Percentiles rank a stretch among this genome's conserved stretches.
phyloP scores from a whole-genome alignment of 2,888 invertebrate genomes.

The Sarcophaga rosellei region DNA sequence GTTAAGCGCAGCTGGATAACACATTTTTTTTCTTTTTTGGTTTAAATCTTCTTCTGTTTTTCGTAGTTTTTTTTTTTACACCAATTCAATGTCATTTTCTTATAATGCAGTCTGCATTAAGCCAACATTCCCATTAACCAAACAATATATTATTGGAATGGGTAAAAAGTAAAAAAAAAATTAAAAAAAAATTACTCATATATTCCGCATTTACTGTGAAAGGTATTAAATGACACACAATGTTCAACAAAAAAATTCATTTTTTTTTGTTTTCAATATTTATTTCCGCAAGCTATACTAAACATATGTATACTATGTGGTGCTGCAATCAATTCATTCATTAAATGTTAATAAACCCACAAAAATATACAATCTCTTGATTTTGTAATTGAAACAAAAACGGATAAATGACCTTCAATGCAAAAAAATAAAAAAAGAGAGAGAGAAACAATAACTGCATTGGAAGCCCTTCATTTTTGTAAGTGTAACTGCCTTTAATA shows the following conservation, averaged over 20 bases:
- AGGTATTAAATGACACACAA: constrained; percentile 53
- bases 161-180: constrained; percentile 8
- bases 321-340: constrained; percentile 2
- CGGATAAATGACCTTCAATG: constrained; percentile 41
- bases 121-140: constrained; percentile 16
- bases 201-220: constrained; percentile 40
- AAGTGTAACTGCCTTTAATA: constrained; percentile 23
- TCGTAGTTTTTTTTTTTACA: not conserved
- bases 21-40: not conserved
- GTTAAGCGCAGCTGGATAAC: constrained; percentile 20
- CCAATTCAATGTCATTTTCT: constrained; percentile 46
- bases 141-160: constrained; percentile 18
- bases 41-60: not conserved
- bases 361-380: constrained; percentile 48
- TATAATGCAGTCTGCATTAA: constrained; percentile 26
- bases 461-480: constrained; percentile 58
- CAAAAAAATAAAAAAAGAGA: too few relatives aligned
- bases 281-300: constrained; percentile 47
- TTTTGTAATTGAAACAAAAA: constrained; percentile 33
- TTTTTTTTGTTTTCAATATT: not conserved
- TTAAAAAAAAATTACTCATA: constrained; percentile 37
- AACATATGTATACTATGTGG: not conserved
- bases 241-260: not conserved
- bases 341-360: constrained; percentile 43
- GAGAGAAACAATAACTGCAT: constrained; percentile 27